Conservation (phyloP, 1,140 invertebrate genomes). For the Agrilus planipennis region DNA sequence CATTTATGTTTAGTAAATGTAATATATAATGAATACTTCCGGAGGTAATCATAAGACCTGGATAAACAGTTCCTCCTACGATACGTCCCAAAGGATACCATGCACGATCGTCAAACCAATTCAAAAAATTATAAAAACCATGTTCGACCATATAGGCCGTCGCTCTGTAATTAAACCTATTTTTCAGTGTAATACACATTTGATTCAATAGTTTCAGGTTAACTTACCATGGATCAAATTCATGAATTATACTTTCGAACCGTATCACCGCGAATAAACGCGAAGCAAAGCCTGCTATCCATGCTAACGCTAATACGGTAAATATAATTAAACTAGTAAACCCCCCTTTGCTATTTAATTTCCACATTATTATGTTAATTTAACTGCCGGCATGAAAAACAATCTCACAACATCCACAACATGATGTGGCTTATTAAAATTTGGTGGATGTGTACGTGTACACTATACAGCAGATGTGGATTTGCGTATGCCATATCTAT, state of each 20-base stretch:
- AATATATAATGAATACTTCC: constrained; percentile 93
- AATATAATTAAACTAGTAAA: constrained; percentile 78
- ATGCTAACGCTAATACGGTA: constrained; percentile 84
- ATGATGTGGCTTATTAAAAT: too few species aligned
- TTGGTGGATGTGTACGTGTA: too few species aligned
- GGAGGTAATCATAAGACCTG: constrained; percentile 97
- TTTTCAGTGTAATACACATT: constrained; percentile 15
- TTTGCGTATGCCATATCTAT: too few species aligned
- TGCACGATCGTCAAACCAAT: constrained; percentile 99
- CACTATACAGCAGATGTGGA: too few species aligned
- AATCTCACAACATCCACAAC: constrained; percentile 25
- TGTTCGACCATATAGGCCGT: constrained; percentile 99
- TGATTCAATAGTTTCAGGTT: constrained; percentile 6
- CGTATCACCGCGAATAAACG: constrained; percentile 97
- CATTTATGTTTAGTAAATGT: constrained; percentile 85
- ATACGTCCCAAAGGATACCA: constrained; percentile 99
- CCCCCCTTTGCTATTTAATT: constrained; percentile 48
- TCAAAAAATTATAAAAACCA: constrained; percentile 99
- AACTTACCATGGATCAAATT: constrained; percentile 98
- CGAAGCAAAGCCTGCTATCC: constrained; percentile 94
- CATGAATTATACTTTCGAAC: constrained; percentile 99
- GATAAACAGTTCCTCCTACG: constrained; percentile 91
- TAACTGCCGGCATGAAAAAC: constrained; percentile 30
- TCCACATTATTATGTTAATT: constrained; percentile 32
- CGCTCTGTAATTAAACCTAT: constrained; percentile 96